Conservation (phyloP, 2,888 invertebrate species). For the Conops quadrifasciatus region DNA sequence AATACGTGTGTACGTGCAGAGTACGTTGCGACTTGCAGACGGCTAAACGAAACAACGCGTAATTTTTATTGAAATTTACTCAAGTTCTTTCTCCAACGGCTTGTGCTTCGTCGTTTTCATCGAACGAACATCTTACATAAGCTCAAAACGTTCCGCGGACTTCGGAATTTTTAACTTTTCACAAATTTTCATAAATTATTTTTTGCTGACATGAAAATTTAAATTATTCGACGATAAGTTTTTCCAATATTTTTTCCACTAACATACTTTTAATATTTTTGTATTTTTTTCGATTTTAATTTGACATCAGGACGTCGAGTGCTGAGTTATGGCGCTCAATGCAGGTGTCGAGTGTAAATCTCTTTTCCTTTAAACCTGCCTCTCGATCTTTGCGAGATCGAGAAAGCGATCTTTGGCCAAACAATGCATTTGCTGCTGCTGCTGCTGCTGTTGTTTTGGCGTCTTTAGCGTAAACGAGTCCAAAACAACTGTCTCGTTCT, state of each 20-base stretch:
- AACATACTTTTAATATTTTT: background rate
- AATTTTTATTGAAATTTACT: background rate
- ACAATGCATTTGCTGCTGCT: no score
- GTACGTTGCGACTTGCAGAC: background rate
- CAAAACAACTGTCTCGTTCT: no score
- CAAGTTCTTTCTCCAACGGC: background rate
- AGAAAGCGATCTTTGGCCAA: no score
- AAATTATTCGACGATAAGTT: slow-evolving; percentile 8
- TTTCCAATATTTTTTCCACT: background rate
- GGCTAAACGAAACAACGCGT: background rate
- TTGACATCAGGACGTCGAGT: background rate
- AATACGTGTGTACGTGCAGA: no score
- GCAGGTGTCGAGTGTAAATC: background rate
- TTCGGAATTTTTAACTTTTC: slow-evolving; percentile 8
- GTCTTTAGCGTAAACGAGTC: no score
- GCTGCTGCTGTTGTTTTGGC: no score
- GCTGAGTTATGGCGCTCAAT: background rate
- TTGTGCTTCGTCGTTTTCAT: background rate
- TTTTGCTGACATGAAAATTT: slow-evolving; percentile 24
- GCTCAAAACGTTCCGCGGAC: background rate
- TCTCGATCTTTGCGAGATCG: no score
- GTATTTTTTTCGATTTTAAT: background rate
- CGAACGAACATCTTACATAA: background rate
- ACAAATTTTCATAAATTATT: slow-evolving; percentile 4
- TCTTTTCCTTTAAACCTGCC: background rate